Base-by-base conservation (phyloP, 2,113 vertebrate species). In the Lepus timidus region DNA sequence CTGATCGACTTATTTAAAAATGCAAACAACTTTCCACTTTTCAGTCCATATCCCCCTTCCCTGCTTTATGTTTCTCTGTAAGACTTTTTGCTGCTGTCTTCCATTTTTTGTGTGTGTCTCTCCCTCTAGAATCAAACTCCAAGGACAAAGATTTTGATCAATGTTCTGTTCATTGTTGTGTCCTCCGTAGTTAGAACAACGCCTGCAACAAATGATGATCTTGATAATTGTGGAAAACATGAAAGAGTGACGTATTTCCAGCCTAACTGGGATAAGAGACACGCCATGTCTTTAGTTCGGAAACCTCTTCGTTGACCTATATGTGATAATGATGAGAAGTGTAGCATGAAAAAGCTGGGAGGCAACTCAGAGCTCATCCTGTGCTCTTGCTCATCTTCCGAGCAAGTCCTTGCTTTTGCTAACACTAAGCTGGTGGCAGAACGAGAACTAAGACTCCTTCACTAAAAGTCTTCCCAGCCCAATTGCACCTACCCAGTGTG, bases 221-320 rank as follows among this genome's bases (percentile, higher is more conserved):
- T 73, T 89, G 33, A 85, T 64, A 68, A 67, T 36, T 84, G 22
- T 74, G 81, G 80, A 93, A 52, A 68, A 83, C 84, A 76, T 94
- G 55, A 39, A 84, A 87, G 70, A 8, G 70, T 85, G 64, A 52
- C 39, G 8, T 83, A 74, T 90, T 78, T 92, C 27, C 81, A 25
- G 55, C 29, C 25, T 78, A 84, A 33, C 29, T 51, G 29, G 25
- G 81, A 8, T 29, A 75, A 94, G 20, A 49, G 36, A 51, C 3
- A 0, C 33, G 17, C 51, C 23, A 19, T 61, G 27, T 80, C 36
- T 80, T 82, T 70, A 23, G 58, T 67, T 93, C 33, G 75, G 82
- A 90, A 90, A 85, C 33, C 65, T 33, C 82, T 25, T 9, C 13
- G 16, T 44, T 67, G 83, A 80, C 11, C 27, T 52, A 6, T 39